These are phyloP conservation scores for Autographa gamma DNA, from an alignment of 2,888 invertebrate genomes.

Conservation along the genomic window DNA sequence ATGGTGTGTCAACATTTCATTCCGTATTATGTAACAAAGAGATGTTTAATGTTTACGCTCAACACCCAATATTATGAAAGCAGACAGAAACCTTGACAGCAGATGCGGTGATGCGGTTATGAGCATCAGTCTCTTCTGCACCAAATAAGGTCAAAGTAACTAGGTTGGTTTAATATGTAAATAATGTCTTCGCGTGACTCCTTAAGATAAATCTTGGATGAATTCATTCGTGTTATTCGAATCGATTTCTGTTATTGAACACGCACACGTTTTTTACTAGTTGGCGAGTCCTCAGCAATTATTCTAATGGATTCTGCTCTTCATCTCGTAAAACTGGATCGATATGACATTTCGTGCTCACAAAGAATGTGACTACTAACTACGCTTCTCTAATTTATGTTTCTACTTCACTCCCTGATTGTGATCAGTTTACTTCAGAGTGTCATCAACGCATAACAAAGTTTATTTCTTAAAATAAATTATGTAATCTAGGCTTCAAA, in stretches of 20 bases:
- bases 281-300: background rate
- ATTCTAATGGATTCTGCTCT: background rate
- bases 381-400: conserved; percentile 4
- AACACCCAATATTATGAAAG: conserved; percentile 40
- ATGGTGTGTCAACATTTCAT: conserved; percentile 51
- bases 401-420: background rate
- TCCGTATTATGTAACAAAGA: conserved; percentile 39
- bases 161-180: background rate
- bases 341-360: conserved; percentile 2
- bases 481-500: too few relatives aligned
- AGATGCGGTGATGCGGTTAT: conserved; percentile 41
- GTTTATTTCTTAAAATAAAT: too few relatives aligned
- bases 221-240: background rate
- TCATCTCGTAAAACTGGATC: conserved; percentile 2
- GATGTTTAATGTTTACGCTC: conserved; percentile 32
- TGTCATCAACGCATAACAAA: background rate
- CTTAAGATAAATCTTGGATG: conserved; percentile 5
- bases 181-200: background rate
- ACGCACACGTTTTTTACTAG: conserved; percentile 1
- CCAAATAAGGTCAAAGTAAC: conserved; percentile 22
- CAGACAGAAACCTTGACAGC: conserved; percentile 46
- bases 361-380: background rate
- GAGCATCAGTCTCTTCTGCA: conserved; percentile 44
- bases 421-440: background rate
- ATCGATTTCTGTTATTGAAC: conserved; percentile 6